Conservation (phyloP, 2,113 vertebrate species). For the Furnarius figulus region DNA sequence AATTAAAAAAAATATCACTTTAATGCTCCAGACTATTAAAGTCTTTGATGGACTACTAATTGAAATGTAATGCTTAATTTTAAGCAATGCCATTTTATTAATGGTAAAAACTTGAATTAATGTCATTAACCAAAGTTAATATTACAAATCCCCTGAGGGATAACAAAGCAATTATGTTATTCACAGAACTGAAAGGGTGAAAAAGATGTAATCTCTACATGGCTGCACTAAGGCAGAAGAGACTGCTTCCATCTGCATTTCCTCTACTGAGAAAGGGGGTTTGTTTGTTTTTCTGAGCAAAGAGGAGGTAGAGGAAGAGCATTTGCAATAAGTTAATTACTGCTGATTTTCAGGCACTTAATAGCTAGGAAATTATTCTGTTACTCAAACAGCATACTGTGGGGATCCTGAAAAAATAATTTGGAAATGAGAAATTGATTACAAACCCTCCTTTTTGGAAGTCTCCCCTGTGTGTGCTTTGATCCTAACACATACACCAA, state of each 20-base stretch:
- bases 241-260: background rate
- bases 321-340: slow-evolving; percentile 40
- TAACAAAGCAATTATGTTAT: slow-evolving; percentile 66
- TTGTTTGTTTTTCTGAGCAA: slow-evolving; percentile 26
- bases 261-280: background rate
- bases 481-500: background rate
- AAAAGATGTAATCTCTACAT: background rate
- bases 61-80: slow-evolving; percentile 73
- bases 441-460: background rate
- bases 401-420: slow-evolving; percentile 49
- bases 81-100: slow-evolving; percentile 70
- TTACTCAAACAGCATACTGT: slow-evolving; percentile 43
- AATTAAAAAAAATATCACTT: slow-evolving; percentile 50
- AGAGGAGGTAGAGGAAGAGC: slow-evolving; percentile 26
- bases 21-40: slow-evolving; percentile 57
- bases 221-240: background rate
- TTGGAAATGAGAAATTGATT: slow-evolving; percentile 31
- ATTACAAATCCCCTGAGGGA: slow-evolving; percentile 68
- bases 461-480: background rate
- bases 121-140: slow-evolving; percentile 69
- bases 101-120: slow-evolving; percentile 73
- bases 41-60: slow-evolving; percentile 60
- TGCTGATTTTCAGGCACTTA: slow-evolving; percentile 49
- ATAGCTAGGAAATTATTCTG: slow-evolving; percentile 51
- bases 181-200: slow-evolving; percentile 29